Base-by-base conservation (phyloP, 2,797 vertebrate genomes). In the Moxostoma hubbsi region DNA sequence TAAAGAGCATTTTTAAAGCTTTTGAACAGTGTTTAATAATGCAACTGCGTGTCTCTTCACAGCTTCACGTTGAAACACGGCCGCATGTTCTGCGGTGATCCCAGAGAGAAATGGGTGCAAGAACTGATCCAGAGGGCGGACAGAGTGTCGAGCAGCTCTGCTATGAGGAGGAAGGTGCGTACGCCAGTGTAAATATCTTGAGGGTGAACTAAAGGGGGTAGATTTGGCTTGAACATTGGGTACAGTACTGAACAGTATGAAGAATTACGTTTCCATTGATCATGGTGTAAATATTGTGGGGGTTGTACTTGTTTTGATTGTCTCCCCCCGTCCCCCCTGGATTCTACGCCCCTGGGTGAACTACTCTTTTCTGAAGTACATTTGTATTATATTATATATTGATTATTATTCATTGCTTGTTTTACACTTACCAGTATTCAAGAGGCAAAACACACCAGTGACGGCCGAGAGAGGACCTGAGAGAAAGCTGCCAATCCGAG, bases 1-100 rank as follows among this genome's bases (percentile, higher is more conserved):
- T 36, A 3, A 36, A 36, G n/a, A 36, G 36, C 36, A 57, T 57
- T 2, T 36, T 36, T 36, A 36, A 36, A 36, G 36, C 36, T 36
- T 36, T 36, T 36, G 36, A 36, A 16, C 15, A 58, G 8, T 9
- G 5, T 24, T 59, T 9, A 24, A 16, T 24, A 8, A 73, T 47
- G 9, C 9, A 36, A 16, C 18, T 9, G 7, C 16, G 75, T 7
- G 0, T 75, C 7, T 15, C 79, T 61, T 62, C 1, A 9, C 45
- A 95, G 93, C 75, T 90, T 95, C 81, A 90, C 6, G 7, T 47
- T 89, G 85, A 92, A 0, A 76, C 84, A 0, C 64, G 87, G 88
- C 0, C 86, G 77, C 0, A 0, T 43, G 11, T 18, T 90, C 5
- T 95, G 94, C 13, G 15, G 89, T 0, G 12, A 94, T 80, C 92